Conservation (phyloP, 2,797 vertebrate genomes). For the Prionace glauca region DNA sequence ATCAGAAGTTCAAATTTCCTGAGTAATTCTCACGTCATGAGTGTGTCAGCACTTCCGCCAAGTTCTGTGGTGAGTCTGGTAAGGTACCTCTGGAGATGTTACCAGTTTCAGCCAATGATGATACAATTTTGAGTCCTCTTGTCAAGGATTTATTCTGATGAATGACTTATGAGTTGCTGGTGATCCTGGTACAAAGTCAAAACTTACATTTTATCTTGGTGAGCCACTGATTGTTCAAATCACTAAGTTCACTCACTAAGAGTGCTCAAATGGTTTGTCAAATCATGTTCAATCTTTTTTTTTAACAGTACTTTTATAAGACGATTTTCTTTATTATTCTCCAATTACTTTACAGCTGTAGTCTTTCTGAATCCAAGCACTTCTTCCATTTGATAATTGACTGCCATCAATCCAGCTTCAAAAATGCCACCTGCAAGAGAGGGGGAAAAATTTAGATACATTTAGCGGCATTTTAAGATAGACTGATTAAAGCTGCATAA, state of each 20-base stretch:
- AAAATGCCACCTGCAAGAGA: slow-evolving; percentile 63
- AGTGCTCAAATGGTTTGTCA: neutral
- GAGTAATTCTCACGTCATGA: too few relatives aligned
- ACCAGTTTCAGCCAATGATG: neutral
- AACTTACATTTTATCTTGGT: neutral
- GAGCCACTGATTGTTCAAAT: neutral
- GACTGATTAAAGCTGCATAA: neutral
- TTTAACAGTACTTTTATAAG: neutral
- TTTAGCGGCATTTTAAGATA: neutral
- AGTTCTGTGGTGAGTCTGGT: too few relatives aligned
- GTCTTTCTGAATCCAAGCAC: neutral
- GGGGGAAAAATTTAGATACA: slow-evolving; percentile 41
- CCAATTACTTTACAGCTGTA: neutral
- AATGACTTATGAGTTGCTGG: neutral
- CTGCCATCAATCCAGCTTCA: slow-evolving; percentile 52
- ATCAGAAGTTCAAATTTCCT: too few relatives aligned
- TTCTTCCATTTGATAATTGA: neutral
- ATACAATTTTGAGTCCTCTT: neutral
- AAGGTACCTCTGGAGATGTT: neutral
- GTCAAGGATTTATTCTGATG: neutral
- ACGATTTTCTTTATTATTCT: neutral
- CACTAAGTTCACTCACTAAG: neutral
- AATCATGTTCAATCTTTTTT: neutral
- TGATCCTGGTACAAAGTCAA: neutral
- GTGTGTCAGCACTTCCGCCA: too few relatives aligned